Evolutionary conservation across 2,113 vertebrate genomes (phyloP).

Genomic region (Ranitomeya variabilis): DNA sequence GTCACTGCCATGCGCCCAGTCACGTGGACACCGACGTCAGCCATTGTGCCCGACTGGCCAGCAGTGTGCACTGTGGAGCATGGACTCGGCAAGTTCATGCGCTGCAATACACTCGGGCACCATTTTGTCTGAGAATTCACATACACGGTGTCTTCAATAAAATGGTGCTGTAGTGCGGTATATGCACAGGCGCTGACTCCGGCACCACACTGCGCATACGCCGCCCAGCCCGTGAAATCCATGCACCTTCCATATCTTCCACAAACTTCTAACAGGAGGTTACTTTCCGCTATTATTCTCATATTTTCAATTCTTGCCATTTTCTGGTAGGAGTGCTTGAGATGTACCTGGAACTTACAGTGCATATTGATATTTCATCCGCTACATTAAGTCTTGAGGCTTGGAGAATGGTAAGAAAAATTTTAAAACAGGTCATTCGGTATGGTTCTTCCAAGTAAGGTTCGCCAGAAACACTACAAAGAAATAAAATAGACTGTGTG

Average conservation of each 20-base stretch:
- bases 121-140: too few relatives aligned
- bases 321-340: background rate
- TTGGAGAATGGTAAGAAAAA: constrained; percentile 85
- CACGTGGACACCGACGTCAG: too few relatives aligned
- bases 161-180: too few relatives aligned
- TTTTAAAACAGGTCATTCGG: constrained; percentile 80
- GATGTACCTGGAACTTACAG: constrained; percentile 71
- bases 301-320: background rate
- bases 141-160: too few relatives aligned
- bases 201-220: too few relatives aligned
- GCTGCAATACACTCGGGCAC: too few relatives aligned
- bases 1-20: too few relatives aligned
- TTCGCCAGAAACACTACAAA: constrained; percentile 84
- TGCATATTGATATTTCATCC: constrained; percentile 88
- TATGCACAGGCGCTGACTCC: too few relatives aligned
- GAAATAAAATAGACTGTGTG: background rate
- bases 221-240: too few relatives aligned
- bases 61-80: too few relatives aligned
- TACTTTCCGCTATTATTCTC: background rate
- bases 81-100: too few relatives aligned
- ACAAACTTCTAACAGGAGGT: background rate
- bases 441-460: constrained; percentile 85
- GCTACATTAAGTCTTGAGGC: constrained; percentile 75
- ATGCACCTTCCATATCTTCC: background rate
- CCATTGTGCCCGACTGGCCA: too few relatives aligned